Base-by-base conservation (phyloP, 2,113 vertebrate species). In the Thymallus thymallus region DNA sequence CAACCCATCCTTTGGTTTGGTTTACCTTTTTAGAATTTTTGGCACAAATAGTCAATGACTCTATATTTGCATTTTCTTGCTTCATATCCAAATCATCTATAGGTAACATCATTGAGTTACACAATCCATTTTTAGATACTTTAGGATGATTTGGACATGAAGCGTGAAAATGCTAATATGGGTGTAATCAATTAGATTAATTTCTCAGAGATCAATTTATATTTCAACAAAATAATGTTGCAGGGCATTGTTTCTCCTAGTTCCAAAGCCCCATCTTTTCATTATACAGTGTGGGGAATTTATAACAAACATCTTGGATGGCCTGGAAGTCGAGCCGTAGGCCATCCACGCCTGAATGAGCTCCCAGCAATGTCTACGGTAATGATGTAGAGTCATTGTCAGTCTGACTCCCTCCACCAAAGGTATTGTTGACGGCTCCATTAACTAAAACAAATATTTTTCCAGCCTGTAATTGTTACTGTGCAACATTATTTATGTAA, bases 271-370 rank as follows among this genome's bases (percentile, higher is more conserved):
- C 83, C 85, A 86, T 80, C 86, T 82, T 83, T 88, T 77, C 78
- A 89, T 91, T 91, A 92, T 88, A 81, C 84, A 87, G 75, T 60
- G 79, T 81, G 71, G 76, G 71, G 81, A 76, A 87, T 91, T 92
- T 91, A 92, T 90, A 85, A 84, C 79, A 84, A 92, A 92, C 82
- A 84, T 88, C 85, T 88, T 80, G 87, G 90, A 92, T 91, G 90
- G 91, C 82, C 77, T 83, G 83, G 79, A 84, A 79, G 89, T 90
- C 84, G 71, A 72, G 48, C 48, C 4, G 16, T 18, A 3, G 14
- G 5, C 48, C 48, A 18, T 51, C 14, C 48, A 4, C 48, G 4
- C 14, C 48, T 16, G 14, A 18, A 51, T 79, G 76, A 80, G 69
- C 75, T n/a, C 41, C 69, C 84, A 74, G 84, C 79, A 86, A 89